Percentiles rank a stretch among this genome's conserved stretches.
phyloP scores from a whole-genome alignment of 2,113 vertebrate genomes.

The Caretta caretta region DNA sequence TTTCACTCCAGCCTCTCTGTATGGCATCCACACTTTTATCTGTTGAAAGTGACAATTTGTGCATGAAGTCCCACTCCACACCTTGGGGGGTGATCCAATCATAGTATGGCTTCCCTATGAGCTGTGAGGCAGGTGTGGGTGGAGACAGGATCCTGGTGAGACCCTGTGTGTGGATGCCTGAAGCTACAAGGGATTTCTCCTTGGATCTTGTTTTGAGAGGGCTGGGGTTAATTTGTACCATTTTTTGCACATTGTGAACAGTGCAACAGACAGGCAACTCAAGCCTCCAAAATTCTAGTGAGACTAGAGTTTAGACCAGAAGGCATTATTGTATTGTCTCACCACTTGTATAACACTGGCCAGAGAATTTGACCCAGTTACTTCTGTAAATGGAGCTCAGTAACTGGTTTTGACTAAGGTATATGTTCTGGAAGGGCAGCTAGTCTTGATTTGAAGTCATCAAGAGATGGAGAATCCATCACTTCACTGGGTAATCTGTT shows the following conservation, averaged over 20 bases:
- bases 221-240: not conserved
- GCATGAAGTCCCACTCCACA: not conserved
- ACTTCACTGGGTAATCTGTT: not conserved
- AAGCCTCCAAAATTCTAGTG: not conserved
- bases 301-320: rapidly evolving
- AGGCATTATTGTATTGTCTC: not conserved
- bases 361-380: not conserved
- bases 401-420: not conserved
- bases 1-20: not conserved
- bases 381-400: not conserved
- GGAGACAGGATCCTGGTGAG: not conserved
- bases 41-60: not conserved
- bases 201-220: not conserved
- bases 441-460: not conserved
- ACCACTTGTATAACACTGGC: not conserved
- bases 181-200: rapidly evolving
- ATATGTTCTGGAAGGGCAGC: not conserved
- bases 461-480: not conserved
- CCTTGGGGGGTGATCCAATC: not conserved
- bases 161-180: not conserved
- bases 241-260: not conserved
- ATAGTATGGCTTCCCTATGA: not conserved
- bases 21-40: not conserved
- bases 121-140: not conserved
- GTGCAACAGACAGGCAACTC: not conserved